A percentile compares a stretch with the other conserved stretches of the same genome.
Evolutionary conservation across 1,140 invertebrate genomes (phyloP).

Genomic region (Apolygus lucorum): DNA sequence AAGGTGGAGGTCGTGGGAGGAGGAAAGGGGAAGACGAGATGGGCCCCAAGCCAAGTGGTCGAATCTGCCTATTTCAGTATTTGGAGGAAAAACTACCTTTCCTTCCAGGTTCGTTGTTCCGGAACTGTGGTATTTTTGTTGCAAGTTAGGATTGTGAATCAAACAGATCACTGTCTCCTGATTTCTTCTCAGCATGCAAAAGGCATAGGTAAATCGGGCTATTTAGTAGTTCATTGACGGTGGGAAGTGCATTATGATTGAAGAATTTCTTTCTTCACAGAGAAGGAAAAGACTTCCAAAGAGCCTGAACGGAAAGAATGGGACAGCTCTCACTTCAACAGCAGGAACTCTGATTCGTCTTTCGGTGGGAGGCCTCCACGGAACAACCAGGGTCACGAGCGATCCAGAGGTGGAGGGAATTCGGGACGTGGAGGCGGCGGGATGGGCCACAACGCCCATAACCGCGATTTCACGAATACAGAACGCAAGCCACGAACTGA

Average conservation of each 20-base stretch:
- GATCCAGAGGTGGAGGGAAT: not conserved
- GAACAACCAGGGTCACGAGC: not conserved
- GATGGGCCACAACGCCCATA: not conserved
- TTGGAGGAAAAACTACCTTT: constrained; percentile 70
- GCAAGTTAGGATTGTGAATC: too few relatives aligned
- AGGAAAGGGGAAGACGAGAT: constrained; percentile 37
- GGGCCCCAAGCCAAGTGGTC: constrained; percentile 61
- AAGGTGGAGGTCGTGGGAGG: constrained; percentile 40
- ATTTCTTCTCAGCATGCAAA: too few relatives aligned
- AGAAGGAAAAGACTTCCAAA: not conserved
- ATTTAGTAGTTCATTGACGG: too few relatives aligned
- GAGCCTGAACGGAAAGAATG: constrained; percentile 2
- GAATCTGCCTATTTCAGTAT: constrained; percentile 79
- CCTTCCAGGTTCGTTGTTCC: constrained; percentile 42
- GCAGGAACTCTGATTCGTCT: not conserved
- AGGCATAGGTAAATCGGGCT: too few relatives aligned
- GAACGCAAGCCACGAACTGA: not conserved
- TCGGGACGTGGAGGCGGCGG: not conserved
- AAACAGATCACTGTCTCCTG: too few relatives aligned
- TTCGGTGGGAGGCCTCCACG: not conserved
- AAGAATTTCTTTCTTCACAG: not conserved
- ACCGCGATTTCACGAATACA: not conserved
- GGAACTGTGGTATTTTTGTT: too few relatives aligned
- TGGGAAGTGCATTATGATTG: too few relatives aligned
- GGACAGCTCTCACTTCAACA: constrained; percentile 1